Evolutionary conservation across 1,140 invertebrate genomes (phyloP), one percentile per base, ranked within the genome.

Genomic region (Rhynchophorus ferrugineus): DNA sequence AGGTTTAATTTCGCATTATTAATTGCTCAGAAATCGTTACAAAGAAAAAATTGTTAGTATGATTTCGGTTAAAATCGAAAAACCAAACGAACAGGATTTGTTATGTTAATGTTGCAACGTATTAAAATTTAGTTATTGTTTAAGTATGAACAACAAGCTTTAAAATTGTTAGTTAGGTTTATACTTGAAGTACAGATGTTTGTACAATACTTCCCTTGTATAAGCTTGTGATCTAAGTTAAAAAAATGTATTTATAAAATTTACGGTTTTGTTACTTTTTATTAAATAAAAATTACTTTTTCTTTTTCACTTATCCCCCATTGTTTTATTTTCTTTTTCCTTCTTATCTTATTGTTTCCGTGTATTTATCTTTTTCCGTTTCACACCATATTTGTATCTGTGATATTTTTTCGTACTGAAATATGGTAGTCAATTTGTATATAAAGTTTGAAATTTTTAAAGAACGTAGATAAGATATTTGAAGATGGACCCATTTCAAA

Each of bases 391-490:
- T 61, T 61, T 61, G 53, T 58, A 63, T 57, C 63, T 63, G 63
- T 65, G 63, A 65, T 63, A 64, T 61, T 64, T 64, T 64, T 64
- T 64, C 59, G 54, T 65, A 65, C 63, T 65, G 61, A 60, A 59
- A 58, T 52, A 55, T 57, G 48, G 54, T 53, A 65, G 63, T 65
- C 63, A 65, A 65, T 65, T 65, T 65, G 63, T 65, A 65, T 13
- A 64, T 64, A 64, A 45, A 48, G 58, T 53, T 54, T 54, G 38
- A 56, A 55, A 55, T 49, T 54, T 54, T 47, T 54, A 54, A 54
- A 44, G 51, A 54, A 41, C 44, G 51, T 54, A 54, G 51, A 42
- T 54, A 47, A 47, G 51, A 54, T 54, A 52, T 54, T 46, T 44
- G 51, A 54, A 54, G 51, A 47, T 47, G 51, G 51, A 54, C 51